Percentiles rank a stretch among this genome's conserved stretches.
Conservation (phyloP, 1,140 invertebrate species). For the Hypsibius dujardini region DNA sequence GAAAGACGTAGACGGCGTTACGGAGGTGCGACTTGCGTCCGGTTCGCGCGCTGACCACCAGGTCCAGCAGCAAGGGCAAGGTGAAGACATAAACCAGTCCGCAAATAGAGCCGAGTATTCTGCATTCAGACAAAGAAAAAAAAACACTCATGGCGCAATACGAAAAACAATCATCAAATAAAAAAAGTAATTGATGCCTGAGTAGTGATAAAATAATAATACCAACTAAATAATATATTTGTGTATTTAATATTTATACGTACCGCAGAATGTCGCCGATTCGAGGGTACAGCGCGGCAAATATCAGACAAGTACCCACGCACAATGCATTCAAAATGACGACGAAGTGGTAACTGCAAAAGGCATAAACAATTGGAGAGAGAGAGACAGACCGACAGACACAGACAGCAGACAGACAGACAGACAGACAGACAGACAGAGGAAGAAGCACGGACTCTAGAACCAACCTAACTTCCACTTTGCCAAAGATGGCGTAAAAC, state of each 20-base stretch:
- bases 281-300: conserved; percentile 36
- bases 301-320: conserved; percentile 32
- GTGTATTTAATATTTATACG: conserved; percentile 16
- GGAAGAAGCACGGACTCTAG: conserved; percentile 27
- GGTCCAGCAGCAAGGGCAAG: conserved; percentile 34
- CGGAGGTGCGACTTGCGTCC: conserved; percentile 27
- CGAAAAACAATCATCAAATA: too few species aligned
- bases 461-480: conserved; percentile 26
- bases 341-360: conserved; percentile 34
- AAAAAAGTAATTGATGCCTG: neutral
- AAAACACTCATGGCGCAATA: too few species aligned
- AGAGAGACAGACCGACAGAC: conserved; percentile 20
- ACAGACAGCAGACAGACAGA: neutral
- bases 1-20: neutral
- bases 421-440: conserved; percentile 19
- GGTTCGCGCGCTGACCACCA: conserved; percentile 27
- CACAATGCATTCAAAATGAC: conserved; percentile 32
- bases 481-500: conserved; percentile 29
- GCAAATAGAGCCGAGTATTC: conserved; percentile 36
- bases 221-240: conserved; percentile 13
- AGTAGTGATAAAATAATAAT: neutral
- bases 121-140: conserved; percentile 25
- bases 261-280: conserved; percentile 37
- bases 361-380: conserved; percentile 15
- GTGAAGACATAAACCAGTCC: conserved; percentile 37